A percentile compares a stretch with the other conserved stretches of the same genome.
Conservation (phyloP, 2,797 vertebrate species). For the Benthosema pterotum region DNA sequence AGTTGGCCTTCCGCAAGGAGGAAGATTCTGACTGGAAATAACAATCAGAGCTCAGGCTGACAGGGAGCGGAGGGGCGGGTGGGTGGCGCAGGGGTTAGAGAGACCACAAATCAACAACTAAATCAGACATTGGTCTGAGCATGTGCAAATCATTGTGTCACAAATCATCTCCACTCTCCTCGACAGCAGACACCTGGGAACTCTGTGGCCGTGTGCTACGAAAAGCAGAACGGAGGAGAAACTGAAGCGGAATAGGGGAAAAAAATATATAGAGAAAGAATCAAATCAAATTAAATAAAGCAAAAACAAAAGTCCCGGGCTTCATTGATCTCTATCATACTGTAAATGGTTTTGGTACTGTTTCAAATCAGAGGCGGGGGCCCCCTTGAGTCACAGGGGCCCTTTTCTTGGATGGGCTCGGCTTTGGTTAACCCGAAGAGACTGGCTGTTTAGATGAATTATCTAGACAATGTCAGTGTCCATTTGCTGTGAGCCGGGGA, state of each 20-base stretch:
- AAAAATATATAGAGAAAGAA: no score
- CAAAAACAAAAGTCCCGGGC: slow-evolving; percentile 11
- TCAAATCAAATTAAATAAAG: background rate
- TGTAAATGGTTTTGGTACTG: slow-evolving; percentile 65
- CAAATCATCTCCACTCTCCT: slow-evolving; percentile 50
- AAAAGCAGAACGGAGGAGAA: slow-evolving; percentile 41
- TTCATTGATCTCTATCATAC: slow-evolving; percentile 67
- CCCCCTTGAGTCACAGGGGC: slow-evolving; percentile 45
- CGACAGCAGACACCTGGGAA: slow-evolving; percentile 59
- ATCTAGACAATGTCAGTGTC: slow-evolving; percentile 82
- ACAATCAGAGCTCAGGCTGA: slow-evolving; percentile 5
- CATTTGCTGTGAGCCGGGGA: slow-evolving; percentile 70
- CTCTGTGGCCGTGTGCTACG: slow-evolving; percentile 29
- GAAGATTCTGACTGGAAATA: slow-evolving; percentile 11
- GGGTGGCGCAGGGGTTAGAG: slow-evolving; percentile 7
- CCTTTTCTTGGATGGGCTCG: slow-evolving; percentile 59
- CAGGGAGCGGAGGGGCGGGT: background rate
- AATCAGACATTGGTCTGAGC: slow-evolving; percentile 52
- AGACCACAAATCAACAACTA: slow-evolving; percentile 48
- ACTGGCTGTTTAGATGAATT: slow-evolving; percentile 81
- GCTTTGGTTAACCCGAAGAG: slow-evolving; percentile 73
- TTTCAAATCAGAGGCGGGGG: slow-evolving; percentile 61
- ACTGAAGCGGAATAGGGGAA: background rate
- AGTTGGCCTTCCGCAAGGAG: background rate
- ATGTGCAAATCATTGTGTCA: slow-evolving; percentile 69